Conservation (phyloP, 1,140 invertebrate genomes). For the Amyelois transitella region DNA sequence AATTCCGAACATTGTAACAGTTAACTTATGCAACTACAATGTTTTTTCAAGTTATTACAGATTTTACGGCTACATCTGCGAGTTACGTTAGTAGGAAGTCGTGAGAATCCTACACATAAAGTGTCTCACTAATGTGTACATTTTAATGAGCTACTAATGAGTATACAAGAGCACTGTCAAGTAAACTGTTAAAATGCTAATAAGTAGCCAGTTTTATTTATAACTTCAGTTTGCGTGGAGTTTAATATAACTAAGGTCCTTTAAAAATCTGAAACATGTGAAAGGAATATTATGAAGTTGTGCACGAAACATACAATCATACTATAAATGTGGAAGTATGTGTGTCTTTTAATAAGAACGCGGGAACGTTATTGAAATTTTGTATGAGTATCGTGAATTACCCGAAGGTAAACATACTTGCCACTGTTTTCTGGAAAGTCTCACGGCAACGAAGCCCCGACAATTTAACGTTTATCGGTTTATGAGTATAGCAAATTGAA, state of each 20-base stretch:
- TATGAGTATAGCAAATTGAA: too few species aligned
- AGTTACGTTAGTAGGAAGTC: neutral
- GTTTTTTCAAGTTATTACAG: too few species aligned
- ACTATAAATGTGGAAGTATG: neutral
- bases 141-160: neutral
- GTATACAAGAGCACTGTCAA: neutral
- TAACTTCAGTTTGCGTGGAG: neutral
- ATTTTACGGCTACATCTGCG: too few species aligned
- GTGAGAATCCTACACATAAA: neutral
- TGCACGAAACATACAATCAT: too few species aligned
- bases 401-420: too few species aligned
- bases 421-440: too few species aligned
- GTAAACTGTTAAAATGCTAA: neutral
- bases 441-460: too few species aligned
- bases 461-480: too few species aligned
- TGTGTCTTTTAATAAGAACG: neutral
- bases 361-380: neutral
- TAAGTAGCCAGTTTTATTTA: neutral
- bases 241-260: neutral
- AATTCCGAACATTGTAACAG: too few species aligned
- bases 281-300: too few species aligned
- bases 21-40: too few species aligned
- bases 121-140: neutral
- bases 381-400: neutral
- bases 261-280: too few species aligned